Conservation (phyloP, 2,888 invertebrate species). For the Ethmia dodecea region DNA sequence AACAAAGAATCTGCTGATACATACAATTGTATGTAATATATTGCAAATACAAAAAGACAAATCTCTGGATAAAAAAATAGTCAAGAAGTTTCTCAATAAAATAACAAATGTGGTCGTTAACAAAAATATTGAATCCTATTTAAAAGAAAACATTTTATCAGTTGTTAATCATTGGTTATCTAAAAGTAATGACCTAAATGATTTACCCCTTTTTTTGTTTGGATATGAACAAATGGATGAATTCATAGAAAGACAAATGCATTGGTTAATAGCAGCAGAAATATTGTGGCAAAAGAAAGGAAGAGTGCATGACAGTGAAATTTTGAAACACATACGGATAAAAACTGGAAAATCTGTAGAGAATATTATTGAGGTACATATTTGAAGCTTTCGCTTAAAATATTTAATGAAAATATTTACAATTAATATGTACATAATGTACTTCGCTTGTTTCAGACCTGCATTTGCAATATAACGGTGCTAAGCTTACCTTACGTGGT, state of each 20-base stretch:
- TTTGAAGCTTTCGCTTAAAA: neutral
- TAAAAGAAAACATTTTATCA: constrained; percentile 61
- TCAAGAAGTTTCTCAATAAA: constrained; percentile 60
- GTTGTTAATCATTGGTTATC: constrained; percentile 70
- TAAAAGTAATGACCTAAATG: constrained; percentile 42
- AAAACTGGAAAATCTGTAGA: constrained; percentile 27
- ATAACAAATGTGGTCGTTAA: constrained; percentile 39
- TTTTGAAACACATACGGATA: constrained; percentile 32
- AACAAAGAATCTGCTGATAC: constrained; percentile 66
- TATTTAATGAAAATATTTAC: neutral
- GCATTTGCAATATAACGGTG: constrained; percentile 51
- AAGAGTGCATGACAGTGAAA: constrained; percentile 36
- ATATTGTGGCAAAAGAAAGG: constrained; percentile 54
- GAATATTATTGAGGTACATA: constrained; percentile 41
- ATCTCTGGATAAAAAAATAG: constrained; percentile 52
- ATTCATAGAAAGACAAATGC: constrained; percentile 61
- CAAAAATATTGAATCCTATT: constrained; percentile 41
- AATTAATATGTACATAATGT: neutral
- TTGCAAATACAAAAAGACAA: constrained; percentile 73
- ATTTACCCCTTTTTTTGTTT: constrained; percentile 60
- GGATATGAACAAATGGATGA: constrained; percentile 41
- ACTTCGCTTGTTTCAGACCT: constrained; percentile 57
- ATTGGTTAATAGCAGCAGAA: constrained; percentile 64
- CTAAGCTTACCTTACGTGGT: constrained; percentile 59
- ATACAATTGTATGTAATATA: constrained; percentile 70